Base-by-base conservation (phyloP, 2,888 invertebrate species). In the Acholoe squamosa region DNA sequence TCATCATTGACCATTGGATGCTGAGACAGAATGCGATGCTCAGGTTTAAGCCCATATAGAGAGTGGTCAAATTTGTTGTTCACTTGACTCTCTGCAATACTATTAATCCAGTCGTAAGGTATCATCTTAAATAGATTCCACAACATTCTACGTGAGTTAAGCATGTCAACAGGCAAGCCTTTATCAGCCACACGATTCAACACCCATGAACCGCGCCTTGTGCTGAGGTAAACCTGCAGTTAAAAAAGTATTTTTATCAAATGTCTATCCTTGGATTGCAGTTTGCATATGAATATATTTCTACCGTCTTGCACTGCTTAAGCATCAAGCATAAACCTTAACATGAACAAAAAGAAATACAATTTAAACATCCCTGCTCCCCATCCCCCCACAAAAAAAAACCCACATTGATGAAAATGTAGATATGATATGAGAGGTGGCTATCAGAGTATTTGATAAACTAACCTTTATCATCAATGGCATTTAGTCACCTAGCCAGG, bases 191-290 rank as follows among this genome's bases (percentile, higher is more conserved):
- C 93, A 25, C 96, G 92, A 90, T 95, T 95, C 91, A 95, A 93
- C 14, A 96, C 93, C 96, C 96, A 96, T 0, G 96, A 92, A 19
- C 96, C 96, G 14, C 96, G 92, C 3, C 96, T 93, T 0, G 96
- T 96, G 67, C 96, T 96, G n/a, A 96, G 93, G 51, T 94, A 96
- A 0, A 96, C 95, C 96, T 96, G 90, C 28, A 28, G 61, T n/a
- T n/a, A 76, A 76, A 76, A 25, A 28, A 71, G 16, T 14, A 54
- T 54, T 54, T 54, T 19, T 19, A 54, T 54, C 19, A 54, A 54
- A n/a, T n/a, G n/a, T n/a, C n/a, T n/a, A n/a, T n/a, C n/a, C n/a
- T n/a, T n/a, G n/a, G n/a, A n/a, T n/a, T n/a, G n/a, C n/a, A n/a
- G n/a, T n/a, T n/a, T n/a, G n/a, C n/a, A n/a, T n/a, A n/a, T n/a